Evolutionary conservation across 1,140 invertebrate genomes (phyloP), one percentile per base, ranked within the genome.

Genomic region (Drosophila setifemur): DNA sequence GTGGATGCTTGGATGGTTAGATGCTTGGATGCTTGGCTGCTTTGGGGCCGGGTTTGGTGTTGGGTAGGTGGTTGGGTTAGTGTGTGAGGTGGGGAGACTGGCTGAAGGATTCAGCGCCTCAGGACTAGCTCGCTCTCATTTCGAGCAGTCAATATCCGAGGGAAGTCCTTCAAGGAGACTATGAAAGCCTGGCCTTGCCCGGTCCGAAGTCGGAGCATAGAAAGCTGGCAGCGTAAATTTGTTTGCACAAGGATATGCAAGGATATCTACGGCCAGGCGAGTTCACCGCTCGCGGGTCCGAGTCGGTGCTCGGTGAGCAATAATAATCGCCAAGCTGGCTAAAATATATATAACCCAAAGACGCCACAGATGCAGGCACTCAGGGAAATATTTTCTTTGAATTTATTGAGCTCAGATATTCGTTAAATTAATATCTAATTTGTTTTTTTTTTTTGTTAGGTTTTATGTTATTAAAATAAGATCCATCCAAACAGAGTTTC

Each of bases 161-260:
- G 35, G 68, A 78, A 79, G 81, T 79, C 79, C 81, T 86, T 86
- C 54, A 79, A 86, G 63, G 40, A 47, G 47, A 49, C 44, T 73
- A 66, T 85, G 73, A 85, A 85, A 74, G 70, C 48, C 52, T 74
- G 74, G 64, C 79, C 78, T 83, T 76, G 72, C 63, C 61, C 52
- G 33, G 37, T 40, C 70, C 57, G 33, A 60, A 63, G 60, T 48
- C 60, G 43, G 18, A 35, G 60, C 42, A 28, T 40, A 60, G 53
- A 43, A 31, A 44, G 37, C 60, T n/a, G 57, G 61, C 31, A 66
- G 60, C 43, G 47, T 23, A 58, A 77, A 73, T 66, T 73, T 73
- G 74, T 75, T 85, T 79, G 66, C 74, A 37, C 70, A 76, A 76
- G 60, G 67, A 68, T 72, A 71, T 52, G 57, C 73, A 78, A 60